Percentiles rank a stretch among this genome's conserved stretches.
Conservation (phyloP, 2,113 vertebrate genomes). For the Martes martes region DNA sequence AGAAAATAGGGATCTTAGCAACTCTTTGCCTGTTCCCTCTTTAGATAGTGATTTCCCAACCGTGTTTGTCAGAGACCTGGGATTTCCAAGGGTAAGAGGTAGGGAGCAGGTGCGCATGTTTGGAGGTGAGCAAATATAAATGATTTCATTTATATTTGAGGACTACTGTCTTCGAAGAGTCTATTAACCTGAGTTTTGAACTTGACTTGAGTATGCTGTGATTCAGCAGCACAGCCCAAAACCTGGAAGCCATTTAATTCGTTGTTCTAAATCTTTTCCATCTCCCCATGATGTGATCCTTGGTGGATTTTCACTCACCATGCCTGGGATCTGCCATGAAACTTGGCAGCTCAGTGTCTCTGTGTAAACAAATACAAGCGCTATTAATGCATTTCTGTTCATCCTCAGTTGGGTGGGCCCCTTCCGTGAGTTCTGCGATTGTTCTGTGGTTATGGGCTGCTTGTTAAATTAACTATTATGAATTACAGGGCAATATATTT, state of each 20-base stretch:
- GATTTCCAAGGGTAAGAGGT: not conserved
- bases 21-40: not conserved
- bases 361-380: not conserved
- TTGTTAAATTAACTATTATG: not conserved
- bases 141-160: not conserved
- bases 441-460: not conserved
- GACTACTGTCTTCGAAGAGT: not conserved
- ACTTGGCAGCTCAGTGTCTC: not conserved
- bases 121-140: not conserved
- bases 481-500: not conserved
- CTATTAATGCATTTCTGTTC: not conserved
- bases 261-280: not conserved
- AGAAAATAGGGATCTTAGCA: not conserved
- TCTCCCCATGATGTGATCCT: not conserved
- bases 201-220: not conserved
- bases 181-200: not conserved
- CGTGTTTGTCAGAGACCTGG: not conserved
- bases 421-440: not conserved
- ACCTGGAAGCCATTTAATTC: not conserved
- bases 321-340: not conserved
- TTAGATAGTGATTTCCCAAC: not conserved
- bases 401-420: not conserved
- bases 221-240: not conserved
- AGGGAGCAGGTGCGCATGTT: not conserved
- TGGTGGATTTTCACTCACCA: not conserved